Conservation (phyloP, 2,113 vertebrate species). For the Callorhinus ursinus region DNA sequence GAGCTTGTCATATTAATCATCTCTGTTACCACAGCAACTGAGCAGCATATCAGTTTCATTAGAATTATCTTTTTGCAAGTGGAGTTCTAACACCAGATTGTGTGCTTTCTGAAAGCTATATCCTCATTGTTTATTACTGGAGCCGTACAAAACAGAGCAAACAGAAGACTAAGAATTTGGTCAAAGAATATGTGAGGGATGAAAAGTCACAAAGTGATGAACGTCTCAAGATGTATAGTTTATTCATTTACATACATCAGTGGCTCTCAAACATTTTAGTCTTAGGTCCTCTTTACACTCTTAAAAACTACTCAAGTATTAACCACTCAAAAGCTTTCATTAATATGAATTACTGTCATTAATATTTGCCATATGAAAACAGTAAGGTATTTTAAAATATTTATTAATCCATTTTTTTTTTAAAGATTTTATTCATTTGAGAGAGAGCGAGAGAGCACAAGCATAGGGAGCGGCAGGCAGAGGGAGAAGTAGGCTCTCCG, state of each 20-base stretch:
- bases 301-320: neutral
- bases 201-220: neutral
- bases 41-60: neutral
- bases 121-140: neutral
- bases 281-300: neutral
- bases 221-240: neutral
- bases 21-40: neutral
- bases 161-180: neutral
- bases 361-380: neutral
- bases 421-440: too few species aligned
- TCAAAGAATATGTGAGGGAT: neutral
- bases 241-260: neutral
- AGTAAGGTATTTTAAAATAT: neutral
- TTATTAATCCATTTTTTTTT: neutral
- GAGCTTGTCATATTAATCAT: neutral
- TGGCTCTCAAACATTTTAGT: neutral
- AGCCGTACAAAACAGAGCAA: neutral
- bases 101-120: neutral
- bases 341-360: neutral
- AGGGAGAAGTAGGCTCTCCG: too few species aligned
- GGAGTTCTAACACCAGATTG: neutral
- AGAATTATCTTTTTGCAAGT: neutral
- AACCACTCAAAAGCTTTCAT: neutral
- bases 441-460: too few species aligned
- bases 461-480: too few species aligned